phyloP scores from a whole-genome alignment of 2,888 invertebrate species.

The Baronia brevicornis region DNA sequence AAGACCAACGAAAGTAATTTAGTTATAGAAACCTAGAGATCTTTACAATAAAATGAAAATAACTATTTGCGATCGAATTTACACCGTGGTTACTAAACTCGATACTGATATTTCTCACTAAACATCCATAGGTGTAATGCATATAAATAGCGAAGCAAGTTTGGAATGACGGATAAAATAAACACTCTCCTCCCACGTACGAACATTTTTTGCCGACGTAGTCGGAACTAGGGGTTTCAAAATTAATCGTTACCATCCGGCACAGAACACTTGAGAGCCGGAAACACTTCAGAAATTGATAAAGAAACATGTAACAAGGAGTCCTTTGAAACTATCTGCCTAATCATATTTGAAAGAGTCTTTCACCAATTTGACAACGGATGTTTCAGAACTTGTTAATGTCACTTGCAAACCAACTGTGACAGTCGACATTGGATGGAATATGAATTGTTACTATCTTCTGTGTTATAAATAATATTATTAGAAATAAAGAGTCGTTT shows the following conservation, averaged over 20 bases:
- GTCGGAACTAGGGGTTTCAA: constrained; percentile 32
- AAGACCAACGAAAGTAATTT: too few relatives aligned
- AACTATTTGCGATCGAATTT: too few relatives aligned
- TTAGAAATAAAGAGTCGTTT: too few relatives aligned
- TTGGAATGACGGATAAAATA: constrained; percentile 5
- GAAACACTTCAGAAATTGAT: constrained; percentile 45
- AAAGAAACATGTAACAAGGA: constrained; percentile 32
- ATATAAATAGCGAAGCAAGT: constrained; percentile 5
- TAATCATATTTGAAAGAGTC: constrained; percentile 1
- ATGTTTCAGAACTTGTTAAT: constrained; percentile 10
- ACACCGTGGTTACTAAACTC: too few relatives aligned
- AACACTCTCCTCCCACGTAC: neutral
- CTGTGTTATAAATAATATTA: too few relatives aligned
- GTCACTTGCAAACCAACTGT: constrained; percentile 4
- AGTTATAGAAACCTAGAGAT: too few relatives aligned
- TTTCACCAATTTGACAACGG: constrained; percentile 11
- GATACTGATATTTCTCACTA: neutral
- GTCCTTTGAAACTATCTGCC: constrained; percentile 8
- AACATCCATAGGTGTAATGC: constrained; percentile 1
- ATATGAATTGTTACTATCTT: too few relatives aligned
- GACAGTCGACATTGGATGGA: too few relatives aligned
- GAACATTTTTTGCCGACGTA: constrained; percentile 23
- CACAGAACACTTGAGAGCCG: constrained; percentile 40
- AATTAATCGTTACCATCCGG: constrained; percentile 60
- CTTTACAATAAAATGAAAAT: too few relatives aligned